These are phyloP conservation scores for Equus przewalskii DNA, from an alignment of 2,113 vertebrate species.

Conservation along the genomic window DNA sequence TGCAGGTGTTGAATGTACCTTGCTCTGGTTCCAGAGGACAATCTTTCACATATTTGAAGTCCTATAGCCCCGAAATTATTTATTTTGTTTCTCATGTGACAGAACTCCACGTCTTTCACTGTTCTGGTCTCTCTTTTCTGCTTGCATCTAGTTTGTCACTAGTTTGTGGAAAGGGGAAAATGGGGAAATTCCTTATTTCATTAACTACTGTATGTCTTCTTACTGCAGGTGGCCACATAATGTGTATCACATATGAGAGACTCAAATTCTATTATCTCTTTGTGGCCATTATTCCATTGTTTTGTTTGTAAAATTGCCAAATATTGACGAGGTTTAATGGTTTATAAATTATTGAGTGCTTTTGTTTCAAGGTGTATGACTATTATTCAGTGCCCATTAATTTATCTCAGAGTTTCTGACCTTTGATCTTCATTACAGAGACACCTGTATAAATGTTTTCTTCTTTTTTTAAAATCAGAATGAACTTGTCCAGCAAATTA, in stretches of 20 bases:
- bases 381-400: background rate
- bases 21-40: background rate
- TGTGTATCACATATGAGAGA: background rate
- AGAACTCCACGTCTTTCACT: background rate
- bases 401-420: background rate
- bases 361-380: background rate
- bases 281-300: background rate
- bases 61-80: background rate
- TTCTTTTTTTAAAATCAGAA: background rate
- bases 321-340: background rate
- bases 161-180: background rate
- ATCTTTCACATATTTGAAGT: conserved; percentile 1
- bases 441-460: background rate
- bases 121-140: background rate
- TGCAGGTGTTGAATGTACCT: background rate
- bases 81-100: background rate
- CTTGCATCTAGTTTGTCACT: background rate
- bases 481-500: background rate
- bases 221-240: background rate
- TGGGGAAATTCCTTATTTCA: background rate
- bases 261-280: background rate
- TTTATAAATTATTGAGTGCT: background rate
- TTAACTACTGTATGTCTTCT: background rate
- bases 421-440: background rate
- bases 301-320: background rate